Evolutionary conservation across 2,797 vertebrate species (phyloP).

Genomic region (Rhabdophis nuchalis): DNA sequence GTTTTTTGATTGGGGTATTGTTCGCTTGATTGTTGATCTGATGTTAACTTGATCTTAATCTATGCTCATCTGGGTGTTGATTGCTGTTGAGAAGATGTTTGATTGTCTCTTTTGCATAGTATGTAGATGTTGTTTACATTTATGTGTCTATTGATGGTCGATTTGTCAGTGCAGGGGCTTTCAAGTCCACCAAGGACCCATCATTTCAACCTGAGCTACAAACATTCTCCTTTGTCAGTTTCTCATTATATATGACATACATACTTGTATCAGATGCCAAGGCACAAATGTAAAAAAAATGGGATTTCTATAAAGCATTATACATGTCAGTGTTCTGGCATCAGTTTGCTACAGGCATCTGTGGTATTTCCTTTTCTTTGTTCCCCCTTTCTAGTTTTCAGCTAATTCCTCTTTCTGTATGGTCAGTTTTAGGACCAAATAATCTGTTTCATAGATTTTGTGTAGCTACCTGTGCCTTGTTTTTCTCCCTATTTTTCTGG

Average conservation of each 20-base stretch:
- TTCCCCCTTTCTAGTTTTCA: not conserved
- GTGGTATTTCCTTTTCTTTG: not conserved
- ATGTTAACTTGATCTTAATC: too few species aligned
- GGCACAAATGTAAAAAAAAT: not conserved
- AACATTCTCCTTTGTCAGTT: not conserved
- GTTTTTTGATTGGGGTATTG: too few species aligned
- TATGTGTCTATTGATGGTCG: too few species aligned
- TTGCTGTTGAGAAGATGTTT: too few species aligned
- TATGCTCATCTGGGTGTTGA: too few species aligned
- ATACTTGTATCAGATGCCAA: not conserved
- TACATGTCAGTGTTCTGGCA: not conserved
- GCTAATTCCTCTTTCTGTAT: not conserved
- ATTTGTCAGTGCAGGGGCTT: too few species aligned
- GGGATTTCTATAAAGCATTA: not conserved
- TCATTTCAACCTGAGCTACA: too few species aligned
- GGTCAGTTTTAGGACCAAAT: not conserved
- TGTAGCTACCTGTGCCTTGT: not conserved
- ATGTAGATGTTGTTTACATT: too few species aligned
- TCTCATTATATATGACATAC: not conserved
- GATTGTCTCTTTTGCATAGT: too few species aligned
- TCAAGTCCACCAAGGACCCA: too few species aligned
- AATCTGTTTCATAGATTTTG: not conserved
- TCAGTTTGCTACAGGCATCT: not conserved
- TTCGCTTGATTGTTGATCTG: too few species aligned
- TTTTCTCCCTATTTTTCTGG: not conserved